These are phyloP conservation scores for Hemichromis elongatus DNA, from an alignment of 2,113 vertebrate species.

Conservation along the genomic window DNA sequence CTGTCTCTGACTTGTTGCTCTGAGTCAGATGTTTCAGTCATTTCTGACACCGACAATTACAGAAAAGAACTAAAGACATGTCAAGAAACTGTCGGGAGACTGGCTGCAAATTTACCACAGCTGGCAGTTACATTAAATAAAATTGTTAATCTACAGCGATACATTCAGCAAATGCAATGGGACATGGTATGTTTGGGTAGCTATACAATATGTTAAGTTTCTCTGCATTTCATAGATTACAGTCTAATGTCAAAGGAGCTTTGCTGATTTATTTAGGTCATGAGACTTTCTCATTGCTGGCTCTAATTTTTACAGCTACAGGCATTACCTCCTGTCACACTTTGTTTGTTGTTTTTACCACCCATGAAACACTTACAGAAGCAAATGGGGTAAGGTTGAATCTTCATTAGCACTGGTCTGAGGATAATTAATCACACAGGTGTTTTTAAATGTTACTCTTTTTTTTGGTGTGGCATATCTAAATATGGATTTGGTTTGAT, in stretches of 20 bases:
- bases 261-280: background rate
- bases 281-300: background rate
- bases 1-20: background rate
- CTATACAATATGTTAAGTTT: background rate
- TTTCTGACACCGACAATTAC: background rate
- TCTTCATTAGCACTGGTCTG: background rate
- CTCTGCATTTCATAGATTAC: background rate
- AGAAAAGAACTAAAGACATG: background rate
- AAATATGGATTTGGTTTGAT: background rate
- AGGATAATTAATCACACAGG: background rate
- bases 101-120: background rate
- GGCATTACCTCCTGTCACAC: background rate
- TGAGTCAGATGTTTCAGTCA: background rate
- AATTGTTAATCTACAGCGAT: background rate
- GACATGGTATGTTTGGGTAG: background rate
- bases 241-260: background rate
- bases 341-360: background rate
- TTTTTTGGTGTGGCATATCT: background rate
- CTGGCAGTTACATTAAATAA: background rate
- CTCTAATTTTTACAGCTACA: background rate
- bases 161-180: background rate
- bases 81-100: background rate
- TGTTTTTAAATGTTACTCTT: background rate
- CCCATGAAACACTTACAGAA: background rate
- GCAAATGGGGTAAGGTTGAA: background rate